Evolutionary conservation across 1,140 invertebrate species (phyloP).

Genomic region (Cardiocondyla obscurior): DNA sequence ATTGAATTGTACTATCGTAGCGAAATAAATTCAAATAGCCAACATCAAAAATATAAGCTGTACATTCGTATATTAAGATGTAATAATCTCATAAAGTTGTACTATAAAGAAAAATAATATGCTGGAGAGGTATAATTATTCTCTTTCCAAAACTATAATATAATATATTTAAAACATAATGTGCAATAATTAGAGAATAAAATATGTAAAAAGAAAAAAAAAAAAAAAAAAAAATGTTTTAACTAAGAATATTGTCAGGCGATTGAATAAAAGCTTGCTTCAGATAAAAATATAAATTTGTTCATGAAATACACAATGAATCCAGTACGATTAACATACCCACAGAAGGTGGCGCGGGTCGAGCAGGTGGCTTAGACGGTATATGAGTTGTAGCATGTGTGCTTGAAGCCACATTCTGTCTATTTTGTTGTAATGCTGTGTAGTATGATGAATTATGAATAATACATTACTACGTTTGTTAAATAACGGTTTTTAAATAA

Average conservation of each 20-base stretch:
- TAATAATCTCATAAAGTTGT: background rate
- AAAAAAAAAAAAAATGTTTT: background rate
- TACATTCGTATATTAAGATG: background rate
- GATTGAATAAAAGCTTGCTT: background rate
- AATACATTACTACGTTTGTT: slow-evolving; percentile 59
- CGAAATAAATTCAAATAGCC: background rate
- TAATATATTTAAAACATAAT: background rate
- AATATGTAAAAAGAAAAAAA: too few relatives aligned
- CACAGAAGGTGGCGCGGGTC: slow-evolving; percentile 83
- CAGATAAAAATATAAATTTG: slow-evolving; percentile 38
- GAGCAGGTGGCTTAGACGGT: slow-evolving; percentile 82
- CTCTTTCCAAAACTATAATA: background rate
- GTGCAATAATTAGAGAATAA: background rate
- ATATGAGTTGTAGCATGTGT: slow-evolving; percentile 80
- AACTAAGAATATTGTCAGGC: slow-evolving; percentile 30
- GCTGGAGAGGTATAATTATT: background rate
- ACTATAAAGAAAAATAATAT: slow-evolving; percentile 9
- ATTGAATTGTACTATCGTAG: background rate
- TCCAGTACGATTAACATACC: slow-evolving; percentile 79
- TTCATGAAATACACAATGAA: slow-evolving; percentile 38
- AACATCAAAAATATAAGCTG: background rate
- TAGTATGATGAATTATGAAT: slow-evolving; percentile 75
- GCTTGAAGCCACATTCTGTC: slow-evolving; percentile 80
- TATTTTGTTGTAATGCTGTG: slow-evolving; percentile 82
- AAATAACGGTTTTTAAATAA: slow-evolving; percentile 17